phyloP scores from a whole-genome alignment of 1,140 invertebrate species.

The Paracyclopina nana region DNA sequence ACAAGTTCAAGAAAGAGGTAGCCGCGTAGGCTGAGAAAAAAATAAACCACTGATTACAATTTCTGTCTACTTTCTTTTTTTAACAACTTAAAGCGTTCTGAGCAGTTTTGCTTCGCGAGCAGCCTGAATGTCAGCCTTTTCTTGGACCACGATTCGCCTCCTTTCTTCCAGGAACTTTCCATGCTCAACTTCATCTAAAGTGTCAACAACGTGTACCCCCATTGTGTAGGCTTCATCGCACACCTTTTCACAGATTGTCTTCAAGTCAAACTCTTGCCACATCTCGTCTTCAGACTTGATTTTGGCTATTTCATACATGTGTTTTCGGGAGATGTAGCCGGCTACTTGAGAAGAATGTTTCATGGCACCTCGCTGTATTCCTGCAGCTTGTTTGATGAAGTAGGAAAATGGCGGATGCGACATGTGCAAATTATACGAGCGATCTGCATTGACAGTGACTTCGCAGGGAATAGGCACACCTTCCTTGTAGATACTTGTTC shows the following conservation, averaged over 20 bases:
- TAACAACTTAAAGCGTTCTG: not conserved
- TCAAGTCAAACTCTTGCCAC: conserved; percentile 39
- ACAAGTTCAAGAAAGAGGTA: not conserved
- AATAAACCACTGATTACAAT: too few species aligned
- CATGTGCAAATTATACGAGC: conserved; percentile 60
- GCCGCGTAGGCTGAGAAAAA: too few species aligned
- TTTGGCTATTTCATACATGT: conserved; percentile 93
- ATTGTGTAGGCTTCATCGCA: not conserved
- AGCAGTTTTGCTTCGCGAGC: not conserved
- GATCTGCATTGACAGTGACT: conserved; percentile 61
- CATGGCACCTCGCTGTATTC: conserved; percentile 61
- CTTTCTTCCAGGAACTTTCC: not conserved
- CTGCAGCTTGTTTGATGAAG: conserved; percentile 86
- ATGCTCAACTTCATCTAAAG: not conserved
- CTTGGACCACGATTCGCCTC: not conserved
- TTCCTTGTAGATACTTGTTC: conserved; percentile 72
- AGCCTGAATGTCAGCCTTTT: not conserved
- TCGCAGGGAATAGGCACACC: conserved; percentile 71
- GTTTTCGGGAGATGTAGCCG: conserved; percentile 83
- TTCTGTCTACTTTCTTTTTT: too few species aligned
- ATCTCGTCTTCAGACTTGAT: conserved; percentile 73
- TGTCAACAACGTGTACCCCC: not conserved
- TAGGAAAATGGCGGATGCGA: conserved; percentile 63
- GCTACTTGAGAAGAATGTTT: conserved; percentile 42
- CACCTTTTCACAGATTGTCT: conserved; percentile 36